These are phyloP conservation scores for Fabriciana adippe DNA, from an alignment of 2,888 invertebrate species.

Conservation along the genomic window DNA sequence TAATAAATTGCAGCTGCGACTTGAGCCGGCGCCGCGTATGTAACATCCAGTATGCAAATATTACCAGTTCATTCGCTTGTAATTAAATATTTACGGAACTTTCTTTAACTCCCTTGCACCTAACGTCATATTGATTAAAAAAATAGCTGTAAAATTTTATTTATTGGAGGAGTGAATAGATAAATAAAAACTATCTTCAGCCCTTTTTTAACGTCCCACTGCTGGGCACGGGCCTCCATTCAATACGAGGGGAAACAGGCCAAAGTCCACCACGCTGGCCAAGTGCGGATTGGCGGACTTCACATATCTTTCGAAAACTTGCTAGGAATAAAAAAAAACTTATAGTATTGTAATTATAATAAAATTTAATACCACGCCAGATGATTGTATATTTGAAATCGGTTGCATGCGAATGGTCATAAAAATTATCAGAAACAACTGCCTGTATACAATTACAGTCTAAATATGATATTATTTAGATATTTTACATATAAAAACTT, in stretches of 20 bases:
- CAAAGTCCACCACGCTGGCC: too few species aligned
- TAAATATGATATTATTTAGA: slow-evolving; percentile 11
- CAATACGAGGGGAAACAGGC: too few species aligned
- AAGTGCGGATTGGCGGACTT: too few species aligned
- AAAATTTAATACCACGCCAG: slow-evolving; percentile 48
- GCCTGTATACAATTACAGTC: slow-evolving; percentile 26
- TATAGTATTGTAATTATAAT: slow-evolving; percentile 43
- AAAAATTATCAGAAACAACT: slow-evolving; percentile 43
- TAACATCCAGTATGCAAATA: slow-evolving; percentile 60
- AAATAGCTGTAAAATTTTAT: background rate
- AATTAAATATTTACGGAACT: slow-evolving; percentile 20
- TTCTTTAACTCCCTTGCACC: background rate
- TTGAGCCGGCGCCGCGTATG: slow-evolving; percentile 42
- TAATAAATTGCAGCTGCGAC: slow-evolving; percentile 39
- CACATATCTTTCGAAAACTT: too few species aligned
- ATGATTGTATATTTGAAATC: slow-evolving; percentile 42
- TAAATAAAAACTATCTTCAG: too few species aligned
- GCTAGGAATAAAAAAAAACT: too few species aligned
- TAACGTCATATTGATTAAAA: background rate
- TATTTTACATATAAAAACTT: background rate
- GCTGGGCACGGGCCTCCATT: too few species aligned
- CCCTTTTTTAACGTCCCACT: too few species aligned
- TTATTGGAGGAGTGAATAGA: too few species aligned
- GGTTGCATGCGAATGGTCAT: slow-evolving; percentile 52
- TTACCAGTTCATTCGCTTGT: slow-evolving; percentile 46